Conservation (phyloP, 2,888 invertebrate species). For the Agonopterix subpropinquella region DNA sequence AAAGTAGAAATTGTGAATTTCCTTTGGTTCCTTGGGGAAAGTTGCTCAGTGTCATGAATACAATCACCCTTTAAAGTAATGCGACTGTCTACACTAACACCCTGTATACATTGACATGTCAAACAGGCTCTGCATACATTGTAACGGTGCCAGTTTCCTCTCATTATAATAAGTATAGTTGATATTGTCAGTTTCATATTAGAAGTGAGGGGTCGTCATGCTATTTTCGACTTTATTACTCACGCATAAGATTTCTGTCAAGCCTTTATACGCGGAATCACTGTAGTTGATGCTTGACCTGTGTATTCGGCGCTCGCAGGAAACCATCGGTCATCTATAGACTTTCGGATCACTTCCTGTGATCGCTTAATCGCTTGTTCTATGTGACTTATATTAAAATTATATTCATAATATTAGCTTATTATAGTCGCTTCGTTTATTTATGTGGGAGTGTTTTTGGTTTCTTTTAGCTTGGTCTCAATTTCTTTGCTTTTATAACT, state of each 20-base stretch:
- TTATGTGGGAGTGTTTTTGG: background rate
- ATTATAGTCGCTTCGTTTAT: background rate
- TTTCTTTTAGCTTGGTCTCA: too few species aligned
- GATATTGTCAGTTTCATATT: conserved; percentile 9
- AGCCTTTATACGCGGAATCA: too few species aligned
- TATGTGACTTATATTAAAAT: background rate
- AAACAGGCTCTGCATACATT: conserved; percentile 9
- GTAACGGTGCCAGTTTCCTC: conserved; percentile 13
- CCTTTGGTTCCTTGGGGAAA: too few species aligned
- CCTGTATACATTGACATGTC: background rate
- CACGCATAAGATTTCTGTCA: too few species aligned
- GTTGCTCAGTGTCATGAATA: too few species aligned
- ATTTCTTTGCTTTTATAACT: too few species aligned
- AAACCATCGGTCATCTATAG: conserved; percentile 46
- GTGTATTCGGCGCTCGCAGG: conserved; percentile 37
- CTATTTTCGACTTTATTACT: too few species aligned
- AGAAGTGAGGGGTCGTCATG: background rate
- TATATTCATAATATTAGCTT: background rate
- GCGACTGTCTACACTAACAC: too few species aligned
- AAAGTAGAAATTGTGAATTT: too few species aligned
- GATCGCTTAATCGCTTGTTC: conserved; percentile 4
- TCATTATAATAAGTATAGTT: conserved; percentile 4
- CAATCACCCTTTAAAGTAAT: too few species aligned
- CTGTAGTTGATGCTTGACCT: conserved; percentile 11
- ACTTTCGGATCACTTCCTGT: conserved; percentile 54